Evolutionary conservation across 2,797 vertebrate genomes (phyloP), one percentile per base, ranked within the genome.

Genomic region (Manis javanica): DNA sequence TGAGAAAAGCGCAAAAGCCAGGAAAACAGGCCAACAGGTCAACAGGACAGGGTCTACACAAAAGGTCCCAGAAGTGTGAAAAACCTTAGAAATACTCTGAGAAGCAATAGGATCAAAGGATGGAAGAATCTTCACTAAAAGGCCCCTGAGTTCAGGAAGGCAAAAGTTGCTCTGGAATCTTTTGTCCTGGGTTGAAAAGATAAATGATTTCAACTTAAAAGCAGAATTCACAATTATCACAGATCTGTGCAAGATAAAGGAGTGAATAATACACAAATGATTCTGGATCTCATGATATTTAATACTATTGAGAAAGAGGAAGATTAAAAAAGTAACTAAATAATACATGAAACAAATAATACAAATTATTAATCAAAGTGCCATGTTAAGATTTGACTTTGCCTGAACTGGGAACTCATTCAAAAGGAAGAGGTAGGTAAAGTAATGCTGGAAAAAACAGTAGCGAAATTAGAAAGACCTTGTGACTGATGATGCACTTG

Each of bases 381-480:
- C 37, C 87, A 13, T 31, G 12, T 77, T 63, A 90, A 71, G 37
- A 87, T 86, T 57, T 11, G 86, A 90, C 34, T 78, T 66, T 95
- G 88, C 49, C 49, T 93, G 90, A 87, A 78, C 72, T 75, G 16
- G n/a, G 53, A 59, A 66, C 31, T 88, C 69, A 53, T 26, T 31
- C n/a, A 91, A 93, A 90, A 75, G 57, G 23, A 91, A 92, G 55
- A 91, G 61, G 42, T 23, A 42, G 64, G 29, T 64, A 55, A 92
- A 77, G 15, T 68, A 97, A 86, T 9, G 23, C 39, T 94, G 29
- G 55, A 86, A 79, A 88, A 83, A 74, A 68, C 3, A 87, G 18
- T 29, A 92, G 42, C 64, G 95, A 97, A 96, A 88, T 72, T 74
- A 90, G 69, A 96, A 90, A 92, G 15, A 94, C 18, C 26, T 51